Conservation (phyloP, 2,113 vertebrate genomes). For the Galeopterus variegatus region DNA sequence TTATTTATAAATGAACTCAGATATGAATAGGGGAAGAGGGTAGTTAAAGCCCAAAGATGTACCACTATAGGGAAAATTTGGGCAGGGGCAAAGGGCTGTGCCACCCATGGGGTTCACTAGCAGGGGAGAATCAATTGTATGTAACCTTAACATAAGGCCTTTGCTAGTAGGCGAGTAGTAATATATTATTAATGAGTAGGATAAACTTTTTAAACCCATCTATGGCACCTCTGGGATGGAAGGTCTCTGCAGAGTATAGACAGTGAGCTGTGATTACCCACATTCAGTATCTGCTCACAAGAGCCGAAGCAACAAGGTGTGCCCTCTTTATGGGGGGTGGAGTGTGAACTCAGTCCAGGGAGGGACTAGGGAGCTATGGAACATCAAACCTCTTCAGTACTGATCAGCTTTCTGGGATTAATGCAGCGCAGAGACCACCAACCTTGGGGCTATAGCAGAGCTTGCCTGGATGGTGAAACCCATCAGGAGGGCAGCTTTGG, state of each 20-base stretch:
- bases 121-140: not conserved
- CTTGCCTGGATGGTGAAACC: not conserved
- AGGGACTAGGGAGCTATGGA: not conserved
- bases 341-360: not conserved
- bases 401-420: not conserved
- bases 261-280: not conserved
- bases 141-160: not conserved
- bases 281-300: not conserved
- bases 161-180: not conserved
- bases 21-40: not conserved
- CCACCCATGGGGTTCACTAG: not conserved
- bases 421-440: not conserved
- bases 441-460: not conserved
- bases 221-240: not conserved
- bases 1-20: not conserved
- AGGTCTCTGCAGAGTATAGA: not conserved
- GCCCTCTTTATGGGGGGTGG: not conserved
- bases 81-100: not conserved
- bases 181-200: not conserved
- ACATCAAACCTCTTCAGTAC: not conserved
- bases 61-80: not conserved
- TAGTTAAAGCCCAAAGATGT: not conserved
- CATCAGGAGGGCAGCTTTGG: not conserved
- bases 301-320: not conserved
- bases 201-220: not conserved